Evolutionary conservation across 2,888 invertebrate species (phyloP).

Genomic region (Drosophila fulvimacula): DNA sequence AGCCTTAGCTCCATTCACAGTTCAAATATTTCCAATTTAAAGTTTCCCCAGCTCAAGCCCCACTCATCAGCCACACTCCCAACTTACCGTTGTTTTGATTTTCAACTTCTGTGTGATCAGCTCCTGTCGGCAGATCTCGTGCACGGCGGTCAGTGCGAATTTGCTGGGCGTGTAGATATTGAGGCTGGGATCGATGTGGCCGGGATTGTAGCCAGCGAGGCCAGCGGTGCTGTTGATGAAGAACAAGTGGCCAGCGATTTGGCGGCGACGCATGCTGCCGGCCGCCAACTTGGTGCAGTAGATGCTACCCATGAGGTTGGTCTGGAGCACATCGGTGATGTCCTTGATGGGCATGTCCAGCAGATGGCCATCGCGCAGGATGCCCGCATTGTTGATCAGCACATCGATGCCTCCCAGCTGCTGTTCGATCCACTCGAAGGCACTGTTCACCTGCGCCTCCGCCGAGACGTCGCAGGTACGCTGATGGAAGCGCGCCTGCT

Average conservation of each 20-base stretch:
- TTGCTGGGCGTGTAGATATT: constrained; percentile 83
- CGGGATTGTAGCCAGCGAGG: constrained; percentile 74
- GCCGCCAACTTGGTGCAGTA: constrained; percentile 86
- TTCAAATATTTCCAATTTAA: no score
- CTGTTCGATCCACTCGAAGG: constrained; percentile 86
- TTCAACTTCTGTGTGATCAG: constrained; percentile 74
- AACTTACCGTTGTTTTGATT: constrained; percentile 83
- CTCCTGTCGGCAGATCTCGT: constrained; percentile 83
- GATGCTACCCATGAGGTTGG: constrained; percentile 85
- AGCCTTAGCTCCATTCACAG: no score
- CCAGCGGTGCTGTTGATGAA: constrained; percentile 82
- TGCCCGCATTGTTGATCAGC: constrained; percentile 87
- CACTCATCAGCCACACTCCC: no score
- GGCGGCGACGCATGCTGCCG: constrained; percentile 85
- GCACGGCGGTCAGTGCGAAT: constrained; percentile 82
- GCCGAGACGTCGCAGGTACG: constrained; percentile 85
- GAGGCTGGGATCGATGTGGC: constrained; percentile 63
- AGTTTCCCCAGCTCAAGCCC: neutral
- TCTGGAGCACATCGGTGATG: constrained; percentile 84
- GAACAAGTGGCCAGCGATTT: constrained; percentile 78
- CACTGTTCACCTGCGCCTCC: constrained; percentile 86
- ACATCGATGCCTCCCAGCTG: constrained; percentile 87
- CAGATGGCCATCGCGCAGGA: constrained; percentile 78
- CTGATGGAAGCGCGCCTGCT: constrained; percentile 68
- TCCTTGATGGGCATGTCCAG: constrained; percentile 74